Percentiles rank a stretch among this genome's conserved stretches.
These are phyloP conservation scores for Hyles vespertilio DNA, from an alignment of 1,140 invertebrate species.

Conservation along the genomic window DNA sequence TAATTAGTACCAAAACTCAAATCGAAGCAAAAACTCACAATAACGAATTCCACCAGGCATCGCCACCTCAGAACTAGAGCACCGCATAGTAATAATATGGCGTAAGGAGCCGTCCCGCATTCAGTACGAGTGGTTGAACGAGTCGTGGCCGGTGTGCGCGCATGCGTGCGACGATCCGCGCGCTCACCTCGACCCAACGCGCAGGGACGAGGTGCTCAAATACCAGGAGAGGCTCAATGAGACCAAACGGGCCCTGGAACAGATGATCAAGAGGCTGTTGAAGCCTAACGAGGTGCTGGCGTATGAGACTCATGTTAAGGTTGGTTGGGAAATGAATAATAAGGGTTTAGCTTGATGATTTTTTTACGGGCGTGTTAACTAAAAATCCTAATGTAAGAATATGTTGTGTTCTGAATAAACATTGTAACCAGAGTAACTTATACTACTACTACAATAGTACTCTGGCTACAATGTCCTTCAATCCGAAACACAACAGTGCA, in stretches of 20 bases:
- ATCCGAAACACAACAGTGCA: too few relatives aligned
- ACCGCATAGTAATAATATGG: constrained; percentile 93
- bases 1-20: too few relatives aligned
- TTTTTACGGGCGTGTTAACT: too few relatives aligned
- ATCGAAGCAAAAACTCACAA: too few relatives aligned
- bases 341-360: too few relatives aligned
- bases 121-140: constrained; percentile 93
- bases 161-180: constrained; percentile 57
- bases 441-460: too few relatives aligned
- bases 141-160: constrained; percentile 78
- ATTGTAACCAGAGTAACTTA: background rate
- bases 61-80: constrained; percentile 76
- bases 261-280: constrained; percentile 83
- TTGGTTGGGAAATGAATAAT: constrained; percentile 21
- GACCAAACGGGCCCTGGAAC: constrained; percentile 83
- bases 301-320: constrained; percentile 83
- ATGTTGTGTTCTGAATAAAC: too few relatives aligned
- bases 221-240: constrained; percentile 79
- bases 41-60: constrained; percentile 38
- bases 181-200: constrained; percentile 14
- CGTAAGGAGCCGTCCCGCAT: constrained; percentile 87
- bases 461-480: too few relatives aligned
- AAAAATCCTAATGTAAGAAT: too few relatives aligned
- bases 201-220: constrained; percentile 24
- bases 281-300: constrained; percentile 82